Conservation (phyloP, 2,113 vertebrate genomes). For the Sander lucioperca region DNA sequence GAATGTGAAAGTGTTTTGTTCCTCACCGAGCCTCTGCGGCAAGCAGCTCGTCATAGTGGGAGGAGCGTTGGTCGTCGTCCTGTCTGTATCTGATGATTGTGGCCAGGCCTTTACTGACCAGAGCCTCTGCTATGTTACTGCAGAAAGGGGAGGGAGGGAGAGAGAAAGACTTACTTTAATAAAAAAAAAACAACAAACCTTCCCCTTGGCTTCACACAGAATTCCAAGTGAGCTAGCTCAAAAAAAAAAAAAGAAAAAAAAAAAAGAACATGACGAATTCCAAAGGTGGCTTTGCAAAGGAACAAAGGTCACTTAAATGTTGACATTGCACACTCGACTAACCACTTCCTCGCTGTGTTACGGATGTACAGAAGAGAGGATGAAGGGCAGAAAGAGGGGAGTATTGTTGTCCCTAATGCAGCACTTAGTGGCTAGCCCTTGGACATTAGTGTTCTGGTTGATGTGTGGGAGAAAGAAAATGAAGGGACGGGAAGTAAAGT, state of each 20-base stretch:
- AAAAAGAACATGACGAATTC: slow-evolving; percentile 28
- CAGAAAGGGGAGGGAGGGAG: not conserved
- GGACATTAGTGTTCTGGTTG: slow-evolving; percentile 41
- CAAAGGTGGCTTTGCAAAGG: slow-evolving; percentile 32
- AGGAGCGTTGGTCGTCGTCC: slow-evolving; percentile 96
- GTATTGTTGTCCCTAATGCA: slow-evolving; percentile 39
- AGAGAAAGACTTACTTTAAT: slow-evolving; percentile 19
- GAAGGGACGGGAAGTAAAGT: not conserved
- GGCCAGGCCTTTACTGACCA: slow-evolving; percentile 96
- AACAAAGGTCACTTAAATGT: slow-evolving; percentile 59
- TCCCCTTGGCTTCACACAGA: not conserved
- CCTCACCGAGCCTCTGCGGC: slow-evolving; percentile 94
- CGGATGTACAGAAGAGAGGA: slow-evolving; percentile 24
- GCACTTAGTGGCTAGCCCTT: slow-evolving; percentile 47
- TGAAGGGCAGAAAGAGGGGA: slow-evolving; percentile 28
- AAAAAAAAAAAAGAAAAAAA: not conserved
- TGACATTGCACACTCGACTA: slow-evolving; percentile 53
- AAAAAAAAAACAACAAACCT: slow-evolving; percentile 7
- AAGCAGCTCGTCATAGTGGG: slow-evolving; percentile 96
- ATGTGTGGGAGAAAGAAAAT: slow-evolving; percentile 26
- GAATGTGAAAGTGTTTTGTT: slow-evolving; percentile 1
- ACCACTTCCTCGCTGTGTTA: slow-evolving; percentile 17
- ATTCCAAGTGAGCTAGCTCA: slow-evolving; percentile 9
- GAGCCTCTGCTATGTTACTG: slow-evolving; percentile 97
- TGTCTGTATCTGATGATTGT: slow-evolving; percentile 96